Evolutionary conservation across 2,888 invertebrate species (phyloP), one percentile per base, ranked within the genome.

Genomic region (Parnassius orleans): DNA sequence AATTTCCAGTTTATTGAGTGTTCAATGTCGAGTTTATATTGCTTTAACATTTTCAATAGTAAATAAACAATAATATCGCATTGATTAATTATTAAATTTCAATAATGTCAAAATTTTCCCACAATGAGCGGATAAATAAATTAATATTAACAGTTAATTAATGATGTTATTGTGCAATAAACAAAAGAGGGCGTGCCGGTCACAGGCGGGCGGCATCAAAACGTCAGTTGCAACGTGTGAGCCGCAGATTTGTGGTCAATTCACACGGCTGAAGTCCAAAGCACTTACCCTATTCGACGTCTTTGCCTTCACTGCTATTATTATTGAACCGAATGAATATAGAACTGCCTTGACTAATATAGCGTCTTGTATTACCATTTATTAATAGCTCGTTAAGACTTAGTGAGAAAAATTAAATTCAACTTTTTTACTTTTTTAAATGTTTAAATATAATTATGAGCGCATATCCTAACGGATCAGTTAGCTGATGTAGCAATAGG

Each of bases 201-300:
- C 72, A 73, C 77, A 73, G 70, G 75, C 75, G 73, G 76, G 76
- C 69, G 74, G 71, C 74, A 73, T 73, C 74, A 79, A 79, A 82
- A 71, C 71, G 75, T 75, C 75, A 87, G 78, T 71, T 75, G 77
- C 90, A 88, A 72, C 74, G 71, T 73, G 72, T 75, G 66, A 57
- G 70, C 87, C 87, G 74, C 86, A 86, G 88, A 89, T 90, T 88
- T 87, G 90, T 90, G 90, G 90, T 87, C 83, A 79, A 77, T 79
- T 78, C 78, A 67, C 71, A 68, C 64, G 67, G 69, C 75, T 71
- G 73, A 73, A 72, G 74, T 72, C 73, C 71, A 73, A 76, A 75
- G 75, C 69, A 69, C 73, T 75, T 75, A 77, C 75, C 78, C 76
- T 77, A 75, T 75, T 76, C 73, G 61, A 70, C 63, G 41, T 55